phyloP scores from a whole-genome alignment of 2,888 invertebrate genomes.

The Mesoligia furuncula region DNA sequence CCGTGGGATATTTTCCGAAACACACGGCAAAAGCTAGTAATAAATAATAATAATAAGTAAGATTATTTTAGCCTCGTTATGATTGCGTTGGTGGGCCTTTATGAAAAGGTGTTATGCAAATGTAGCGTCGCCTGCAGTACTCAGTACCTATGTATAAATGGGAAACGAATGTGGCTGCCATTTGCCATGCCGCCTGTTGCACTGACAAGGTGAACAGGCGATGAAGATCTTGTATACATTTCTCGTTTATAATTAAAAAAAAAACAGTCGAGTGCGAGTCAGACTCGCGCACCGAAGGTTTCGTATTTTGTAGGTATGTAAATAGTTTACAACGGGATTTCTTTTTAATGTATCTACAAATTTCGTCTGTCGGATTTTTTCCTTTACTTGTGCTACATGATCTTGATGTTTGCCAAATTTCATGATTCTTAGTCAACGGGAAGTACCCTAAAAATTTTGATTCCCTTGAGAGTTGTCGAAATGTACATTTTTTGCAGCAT shows the following conservation, averaged over 20 bases:
- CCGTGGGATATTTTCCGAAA: not conserved
- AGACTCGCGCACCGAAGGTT: no score
- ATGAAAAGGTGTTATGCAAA: conserved; percentile 58
- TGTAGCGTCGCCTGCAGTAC: conserved; percentile 29
- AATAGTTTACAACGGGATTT: no score
- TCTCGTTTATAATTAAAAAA: conserved; percentile 1
- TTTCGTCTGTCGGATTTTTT: no score
- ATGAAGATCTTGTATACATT: conserved; percentile 9
- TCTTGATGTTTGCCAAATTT: no score
- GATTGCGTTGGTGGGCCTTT: conserved; percentile 25
- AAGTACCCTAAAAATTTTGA: no score
- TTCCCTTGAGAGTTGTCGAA: no score
- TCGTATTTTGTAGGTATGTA: no score
- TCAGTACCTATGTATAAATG: conserved; percentile 25
- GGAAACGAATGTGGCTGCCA: conserved; percentile 40
- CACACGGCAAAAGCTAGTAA: not conserved
- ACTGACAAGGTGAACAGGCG: conserved; percentile 51
- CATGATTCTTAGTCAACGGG: no score
- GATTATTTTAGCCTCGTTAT: conserved; percentile 25
- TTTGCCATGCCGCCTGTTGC: conserved; percentile 47
- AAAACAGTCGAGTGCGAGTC: no score
- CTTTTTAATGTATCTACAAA: no score
- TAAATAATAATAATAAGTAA: not conserved
- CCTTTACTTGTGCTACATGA: no score
- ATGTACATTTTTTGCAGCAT: no score